Conservation (phyloP, 2,797 vertebrate genomes). For the Tapirus indicus region DNA sequence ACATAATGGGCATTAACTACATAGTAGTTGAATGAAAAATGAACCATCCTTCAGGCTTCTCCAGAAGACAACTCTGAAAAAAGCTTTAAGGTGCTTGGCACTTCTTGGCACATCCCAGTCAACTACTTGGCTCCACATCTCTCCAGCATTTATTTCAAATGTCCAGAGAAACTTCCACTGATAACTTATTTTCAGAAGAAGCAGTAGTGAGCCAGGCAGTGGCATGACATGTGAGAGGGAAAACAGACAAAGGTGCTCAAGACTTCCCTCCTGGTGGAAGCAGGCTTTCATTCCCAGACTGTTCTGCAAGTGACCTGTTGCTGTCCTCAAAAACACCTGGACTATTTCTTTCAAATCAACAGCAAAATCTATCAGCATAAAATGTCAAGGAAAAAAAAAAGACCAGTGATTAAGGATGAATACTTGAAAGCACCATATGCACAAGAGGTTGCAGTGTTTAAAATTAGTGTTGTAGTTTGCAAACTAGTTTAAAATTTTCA, state of each 20-base stretch:
- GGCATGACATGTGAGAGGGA: not conserved
- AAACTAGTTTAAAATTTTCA: constrained; percentile 29
- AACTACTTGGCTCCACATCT: not conserved
- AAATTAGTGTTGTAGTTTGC: constrained; percentile 24
- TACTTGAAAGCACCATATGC: not conserved
- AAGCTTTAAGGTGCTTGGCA: not conserved
- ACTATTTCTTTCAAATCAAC: constrained; percentile 32
- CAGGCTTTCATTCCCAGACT: not conserved
- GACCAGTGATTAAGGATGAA: not conserved
- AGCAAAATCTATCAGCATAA: constrained; percentile 18
- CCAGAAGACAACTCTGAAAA: constrained; percentile 31
- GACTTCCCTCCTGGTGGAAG: constrained; percentile 9
- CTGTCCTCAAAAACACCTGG: not conserved
- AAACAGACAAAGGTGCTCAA: not conserved
- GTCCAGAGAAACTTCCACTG: not conserved
- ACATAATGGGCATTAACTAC: not conserved
- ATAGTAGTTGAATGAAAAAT: not conserved
- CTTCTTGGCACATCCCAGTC: not conserved
- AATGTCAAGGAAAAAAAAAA: not conserved
- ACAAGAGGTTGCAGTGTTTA: not conserved
- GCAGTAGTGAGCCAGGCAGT: not conserved
- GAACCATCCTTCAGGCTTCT: not conserved
- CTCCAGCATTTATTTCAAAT: not conserved
- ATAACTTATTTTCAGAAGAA: not conserved
- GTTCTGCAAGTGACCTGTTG: not conserved